A percentile compares a stretch with the other conserved stretches of the same genome.
Conservation (phyloP, 2,888 invertebrate genomes). For the Drosophila borealis region DNA sequence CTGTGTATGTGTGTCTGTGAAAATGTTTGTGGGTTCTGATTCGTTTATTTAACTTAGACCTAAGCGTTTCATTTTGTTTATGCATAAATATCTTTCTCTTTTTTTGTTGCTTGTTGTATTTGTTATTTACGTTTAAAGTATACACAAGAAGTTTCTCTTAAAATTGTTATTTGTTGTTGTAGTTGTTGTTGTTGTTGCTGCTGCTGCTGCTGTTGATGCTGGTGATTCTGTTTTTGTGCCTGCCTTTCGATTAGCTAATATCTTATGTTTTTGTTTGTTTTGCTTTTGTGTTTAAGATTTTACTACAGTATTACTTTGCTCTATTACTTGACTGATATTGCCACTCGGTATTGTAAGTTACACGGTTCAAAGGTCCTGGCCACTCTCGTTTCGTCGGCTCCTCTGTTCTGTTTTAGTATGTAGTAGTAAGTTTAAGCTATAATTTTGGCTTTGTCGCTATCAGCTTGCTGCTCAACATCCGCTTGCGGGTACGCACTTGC, state of each 20-base stretch:
- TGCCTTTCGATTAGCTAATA: constrained; percentile 67
- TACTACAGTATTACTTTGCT: constrained; percentile 54
- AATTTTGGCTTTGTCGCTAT: constrained; percentile 79
- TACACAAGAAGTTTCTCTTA: constrained; percentile 77
- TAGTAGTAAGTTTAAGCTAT: constrained; percentile 76
- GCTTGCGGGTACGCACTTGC: constrained; percentile 12
- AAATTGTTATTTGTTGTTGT: constrained; percentile 37
- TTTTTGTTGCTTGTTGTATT: constrained; percentile 48
- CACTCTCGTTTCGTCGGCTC: constrained; percentile 17
- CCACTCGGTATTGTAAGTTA: constrained; percentile 64
- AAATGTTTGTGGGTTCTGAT: constrained; percentile 48
- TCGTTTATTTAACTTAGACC: constrained; percentile 76
- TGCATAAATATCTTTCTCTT: constrained; percentile 77
- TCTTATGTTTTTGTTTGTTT: constrained; percentile 35
- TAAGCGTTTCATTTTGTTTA: constrained; percentile 75
- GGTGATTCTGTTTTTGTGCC: constrained; percentile 41
- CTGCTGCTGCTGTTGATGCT: constrained; percentile 31
- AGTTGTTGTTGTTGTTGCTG: constrained; percentile 43
- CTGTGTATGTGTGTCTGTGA: constrained; percentile 26
- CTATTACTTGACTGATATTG: constrained; percentile 81
- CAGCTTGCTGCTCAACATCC: constrained; percentile 59
- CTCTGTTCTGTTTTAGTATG: constrained; percentile 46
- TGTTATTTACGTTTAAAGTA: constrained; percentile 62
- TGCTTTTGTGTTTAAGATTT: constrained; percentile 45
- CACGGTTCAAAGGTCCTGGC: constrained; percentile 29